Evolutionary conservation across 2,888 invertebrate species (phyloP).

Genomic region (Plagiodera versicolora): DNA sequence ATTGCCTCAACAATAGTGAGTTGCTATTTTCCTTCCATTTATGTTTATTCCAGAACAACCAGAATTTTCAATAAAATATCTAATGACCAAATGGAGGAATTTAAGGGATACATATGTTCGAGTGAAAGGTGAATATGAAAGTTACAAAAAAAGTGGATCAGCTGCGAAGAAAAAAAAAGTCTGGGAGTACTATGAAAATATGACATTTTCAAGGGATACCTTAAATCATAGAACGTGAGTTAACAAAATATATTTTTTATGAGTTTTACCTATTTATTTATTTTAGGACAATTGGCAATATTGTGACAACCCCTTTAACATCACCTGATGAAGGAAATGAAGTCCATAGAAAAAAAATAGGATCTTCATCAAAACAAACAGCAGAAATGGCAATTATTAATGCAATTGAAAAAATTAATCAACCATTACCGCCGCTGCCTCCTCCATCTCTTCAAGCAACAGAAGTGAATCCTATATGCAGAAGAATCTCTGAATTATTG

Average conservation of each 20-base stretch:
- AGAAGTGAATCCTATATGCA: not conserved
- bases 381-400: slow-evolving; percentile 5
- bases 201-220: slow-evolving; percentile 21
- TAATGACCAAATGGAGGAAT: slow-evolving; percentile 7
- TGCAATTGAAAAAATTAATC: slow-evolving; percentile 2
- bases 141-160: slow-evolving; percentile 13
- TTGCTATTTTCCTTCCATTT: not conserved
- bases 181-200: not conserved
- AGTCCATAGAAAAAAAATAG: not conserved
- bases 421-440: not conserved
- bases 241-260: not conserved
- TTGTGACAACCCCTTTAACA: not conserved
- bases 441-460: not conserved
- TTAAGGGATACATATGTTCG: slow-evolving; percentile 10
- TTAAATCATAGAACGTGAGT: slow-evolving; percentile 3
- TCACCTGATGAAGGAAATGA: not conserved
- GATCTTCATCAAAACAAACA: not conserved
- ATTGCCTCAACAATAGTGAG: not conserved
- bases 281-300: slow-evolving; percentile 2
- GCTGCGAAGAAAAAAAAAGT: slow-evolving; percentile 10
- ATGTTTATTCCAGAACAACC: slow-evolving; percentile 2
- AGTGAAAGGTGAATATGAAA: slow-evolving; percentile 12
- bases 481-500: slow-evolving; percentile 5
- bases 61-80: slow-evolving; percentile 7
- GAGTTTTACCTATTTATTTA: not conserved